Evolutionary conservation across 2,888 invertebrate species (phyloP).

Genomic region (Tachina grossa): DNA sequence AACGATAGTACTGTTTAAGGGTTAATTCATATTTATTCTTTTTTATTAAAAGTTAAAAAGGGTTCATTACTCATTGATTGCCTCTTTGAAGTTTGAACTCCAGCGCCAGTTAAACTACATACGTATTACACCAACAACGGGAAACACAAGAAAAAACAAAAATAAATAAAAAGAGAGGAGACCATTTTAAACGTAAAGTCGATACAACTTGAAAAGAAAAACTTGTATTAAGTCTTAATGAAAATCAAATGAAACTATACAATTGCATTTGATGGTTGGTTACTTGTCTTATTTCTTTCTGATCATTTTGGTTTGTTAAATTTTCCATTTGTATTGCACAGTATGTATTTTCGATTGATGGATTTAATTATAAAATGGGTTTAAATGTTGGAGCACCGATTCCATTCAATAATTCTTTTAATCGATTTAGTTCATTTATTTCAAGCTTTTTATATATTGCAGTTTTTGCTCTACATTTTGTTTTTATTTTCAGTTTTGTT

Average conservation of each 20-base stretch:
- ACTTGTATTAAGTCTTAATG: constrained; percentile 68
- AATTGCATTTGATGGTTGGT: constrained; percentile 72
- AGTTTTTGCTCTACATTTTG: constrained; percentile 43
- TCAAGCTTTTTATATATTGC: constrained; percentile 43
- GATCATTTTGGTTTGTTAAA: background rate
- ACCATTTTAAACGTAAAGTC: constrained; percentile 73
- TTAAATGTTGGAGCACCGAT: constrained; percentile 63
- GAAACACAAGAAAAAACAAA: constrained; percentile 74
- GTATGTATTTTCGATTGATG: constrained; percentile 22
- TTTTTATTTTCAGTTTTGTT: constrained; percentile 22
- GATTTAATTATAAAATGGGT: constrained; percentile 47
- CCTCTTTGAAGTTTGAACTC: constrained; percentile 98
- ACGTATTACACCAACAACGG: constrained; percentile 70
- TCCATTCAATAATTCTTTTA: constrained; percentile 56
- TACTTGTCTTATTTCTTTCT: constrained; percentile 1
- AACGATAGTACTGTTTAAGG: constrained; percentile 65
- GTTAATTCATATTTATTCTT: constrained; percentile 61
- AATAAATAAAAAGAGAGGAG: constrained; percentile 74
- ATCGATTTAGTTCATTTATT: constrained; percentile 42
- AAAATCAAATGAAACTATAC: constrained; percentile 72
- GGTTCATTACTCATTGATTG: constrained; percentile 88
- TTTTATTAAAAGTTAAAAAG: constrained; percentile 68
- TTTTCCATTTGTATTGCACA: constrained; percentile 13
- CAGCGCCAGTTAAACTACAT: constrained; percentile 87
- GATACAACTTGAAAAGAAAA: constrained; percentile 59